Base-by-base conservation (phyloP, 2,113 vertebrate species). In the Bambusicola thoracicus region DNA sequence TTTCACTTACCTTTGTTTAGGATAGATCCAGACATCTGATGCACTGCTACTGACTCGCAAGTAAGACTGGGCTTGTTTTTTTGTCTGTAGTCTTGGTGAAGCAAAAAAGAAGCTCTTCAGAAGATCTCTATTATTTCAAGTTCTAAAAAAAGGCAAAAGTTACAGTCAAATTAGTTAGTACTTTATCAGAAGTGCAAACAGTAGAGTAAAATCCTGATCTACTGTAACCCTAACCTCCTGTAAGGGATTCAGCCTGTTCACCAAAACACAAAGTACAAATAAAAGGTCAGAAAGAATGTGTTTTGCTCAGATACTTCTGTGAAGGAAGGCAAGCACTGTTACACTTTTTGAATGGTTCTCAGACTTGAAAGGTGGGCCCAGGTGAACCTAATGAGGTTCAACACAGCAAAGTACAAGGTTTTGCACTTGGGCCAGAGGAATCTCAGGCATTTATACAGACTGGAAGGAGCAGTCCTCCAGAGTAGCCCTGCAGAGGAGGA, bases 1-100 rank as follows among this genome's bases (percentile, higher is more conserved):
- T 67, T 91, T 92, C 55, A 67, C 72, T 93, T 85, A 80, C 29
- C 55, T 11, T 53, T 85, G 36, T 34, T 58, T 48, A 59, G 21
- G 10, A 53, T 2, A 66, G n/a, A 79, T 13, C 4, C 21, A 73
- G 36, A n/a, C 18, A 36, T 6, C 17, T 55, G 22, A 56, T 67
- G 4, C 18, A 86, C 68, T 81, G 25, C 10, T 66, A 30, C 14
- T 48, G 53, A 48, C 18, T 58, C 69, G 40, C 18, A 76, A 30
- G 22, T 21, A 59, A 78, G 25, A 41, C 1, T 18, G 13, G 8
- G 22, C 3, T 61, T 79, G 13, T 36, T 73, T 82, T 44, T 21
- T 17, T 77, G 13, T 63, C 34, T 59, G 13, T 49, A 30, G 36
- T 68, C 34, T 25, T 70, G 34, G 0, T 11, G 53, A 0, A 0